phyloP scores from a whole-genome alignment of 2,888 invertebrate genomes.

The Bugula neritina region DNA sequence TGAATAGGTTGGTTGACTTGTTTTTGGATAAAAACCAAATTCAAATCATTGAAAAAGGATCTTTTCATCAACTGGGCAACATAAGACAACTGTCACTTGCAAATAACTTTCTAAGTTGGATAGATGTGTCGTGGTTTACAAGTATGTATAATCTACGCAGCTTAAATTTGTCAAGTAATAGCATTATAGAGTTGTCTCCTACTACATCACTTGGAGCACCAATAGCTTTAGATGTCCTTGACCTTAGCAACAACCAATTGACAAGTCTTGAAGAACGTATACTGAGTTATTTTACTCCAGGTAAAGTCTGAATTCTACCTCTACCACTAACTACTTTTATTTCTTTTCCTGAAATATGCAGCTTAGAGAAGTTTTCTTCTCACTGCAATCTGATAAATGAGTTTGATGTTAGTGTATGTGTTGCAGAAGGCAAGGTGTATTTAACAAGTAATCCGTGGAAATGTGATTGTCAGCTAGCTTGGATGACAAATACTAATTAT shows the following conservation, averaged over 20 bases:
- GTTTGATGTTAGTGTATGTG: too few relatives aligned
- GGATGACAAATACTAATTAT: not conserved
- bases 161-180: not conserved
- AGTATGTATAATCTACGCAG: not conserved
- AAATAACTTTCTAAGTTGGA: not conserved
- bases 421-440: not conserved
- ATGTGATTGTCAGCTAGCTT: not conserved
- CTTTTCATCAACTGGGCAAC: not conserved
- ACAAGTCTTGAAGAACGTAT: not conserved
- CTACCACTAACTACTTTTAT: too few relatives aligned
- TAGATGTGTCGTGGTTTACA: not conserved
- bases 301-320: not conserved
- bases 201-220: not conserved
- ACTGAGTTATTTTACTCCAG: not conserved
- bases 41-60: not conserved
- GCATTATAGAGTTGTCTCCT: not conserved
- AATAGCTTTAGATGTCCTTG: not conserved
- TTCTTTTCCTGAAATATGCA: too few relatives aligned
- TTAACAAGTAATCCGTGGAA: not conserved
- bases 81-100: constrained; percentile 1
- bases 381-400: too few relatives aligned
- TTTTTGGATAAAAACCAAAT: not conserved
- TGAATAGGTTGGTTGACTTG: not conserved
- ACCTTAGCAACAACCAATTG: not conserved
- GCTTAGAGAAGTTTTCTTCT: too few relatives aligned